phyloP scores from a whole-genome alignment of 2,888 invertebrate species.

The Leucania comma region DNA sequence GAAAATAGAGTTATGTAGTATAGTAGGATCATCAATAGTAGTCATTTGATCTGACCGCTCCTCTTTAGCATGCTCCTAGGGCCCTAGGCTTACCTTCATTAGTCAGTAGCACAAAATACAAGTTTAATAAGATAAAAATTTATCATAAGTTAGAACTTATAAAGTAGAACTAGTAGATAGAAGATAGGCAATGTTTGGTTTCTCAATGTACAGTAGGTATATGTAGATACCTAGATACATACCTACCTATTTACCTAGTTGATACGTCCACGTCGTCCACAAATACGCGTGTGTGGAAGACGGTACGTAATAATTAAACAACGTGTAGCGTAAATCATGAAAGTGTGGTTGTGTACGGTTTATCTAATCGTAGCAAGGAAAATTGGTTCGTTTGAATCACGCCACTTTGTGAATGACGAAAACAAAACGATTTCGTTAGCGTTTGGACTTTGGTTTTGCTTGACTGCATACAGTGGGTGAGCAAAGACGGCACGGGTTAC shows the following conservation, averaged over 20 bases:
- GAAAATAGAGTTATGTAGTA: too few species aligned
- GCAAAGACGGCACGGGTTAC: slow-evolving; percentile 61
- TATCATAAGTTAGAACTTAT: background rate
- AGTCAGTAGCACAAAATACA: background rate
- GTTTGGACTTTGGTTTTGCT: slow-evolving; percentile 77
- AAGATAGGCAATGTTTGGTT: slow-evolving; percentile 20
- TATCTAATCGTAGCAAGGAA: slow-evolving; percentile 82
- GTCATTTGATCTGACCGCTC: too few species aligned
- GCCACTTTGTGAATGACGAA: slow-evolving; percentile 83
- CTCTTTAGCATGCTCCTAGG: too few species aligned
- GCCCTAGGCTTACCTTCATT: background rate
- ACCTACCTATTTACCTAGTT: slow-evolving; percentile 4
- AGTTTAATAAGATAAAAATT: background rate
- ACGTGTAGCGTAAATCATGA: slow-evolving; percentile 62
- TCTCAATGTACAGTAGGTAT: background rate
- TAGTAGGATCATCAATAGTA: too few species aligned
- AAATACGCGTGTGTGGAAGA: background rate
- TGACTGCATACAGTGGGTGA: slow-evolving; percentile 53
- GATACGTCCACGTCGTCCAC: slow-evolving; percentile 11
- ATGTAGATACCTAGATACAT: background rate
- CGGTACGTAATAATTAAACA: slow-evolving; percentile 22
- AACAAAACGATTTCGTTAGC: slow-evolving; percentile 74
- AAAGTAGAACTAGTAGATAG: background rate
- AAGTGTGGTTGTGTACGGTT: slow-evolving; percentile 62
- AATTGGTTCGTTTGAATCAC: slow-evolving; percentile 86